Conservation (phyloP, 1,140 invertebrate species). For the Euura saliciscinereae region DNA sequence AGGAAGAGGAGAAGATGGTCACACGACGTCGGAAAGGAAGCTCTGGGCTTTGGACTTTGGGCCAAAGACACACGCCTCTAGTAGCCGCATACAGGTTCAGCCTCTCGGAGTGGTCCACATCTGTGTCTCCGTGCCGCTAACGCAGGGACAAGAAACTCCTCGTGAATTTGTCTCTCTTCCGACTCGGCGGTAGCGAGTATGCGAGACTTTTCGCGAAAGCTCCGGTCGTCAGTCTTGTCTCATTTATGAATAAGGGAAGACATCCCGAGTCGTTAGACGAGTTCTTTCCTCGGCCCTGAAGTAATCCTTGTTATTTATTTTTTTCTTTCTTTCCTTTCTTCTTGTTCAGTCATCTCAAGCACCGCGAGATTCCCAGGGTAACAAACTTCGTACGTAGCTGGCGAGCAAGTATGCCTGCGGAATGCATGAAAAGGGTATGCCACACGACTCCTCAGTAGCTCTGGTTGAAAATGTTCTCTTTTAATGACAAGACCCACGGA, state of each 20-base stretch:
- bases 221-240: not conserved
- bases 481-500: not conserved
- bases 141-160: not conserved
- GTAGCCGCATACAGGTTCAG: too few relatives aligned
- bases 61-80: too few relatives aligned
- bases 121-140: not conserved
- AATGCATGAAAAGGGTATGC: too few relatives aligned
- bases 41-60: too few relatives aligned
- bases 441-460: too few relatives aligned
- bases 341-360: too few relatives aligned
- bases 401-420: too few relatives aligned
- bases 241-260: constrained; percentile 7
- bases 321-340: not conserved
- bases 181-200: not conserved
- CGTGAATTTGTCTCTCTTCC: not conserved
- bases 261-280: not conserved
- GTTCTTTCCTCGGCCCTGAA: not conserved
- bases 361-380: too few relatives aligned
- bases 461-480: not conserved
- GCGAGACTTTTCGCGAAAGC: too few relatives aligned
- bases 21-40: too few relatives aligned
- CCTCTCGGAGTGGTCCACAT: too few relatives aligned
- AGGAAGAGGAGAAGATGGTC: not conserved
- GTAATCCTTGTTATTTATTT: constrained; percentile 3
- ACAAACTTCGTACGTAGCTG: too few relatives aligned